These are phyloP conservation scores for Neopipo cinnamomea DNA, from an alignment of 2,113 vertebrate genomes.

Conservation along the genomic window DNA sequence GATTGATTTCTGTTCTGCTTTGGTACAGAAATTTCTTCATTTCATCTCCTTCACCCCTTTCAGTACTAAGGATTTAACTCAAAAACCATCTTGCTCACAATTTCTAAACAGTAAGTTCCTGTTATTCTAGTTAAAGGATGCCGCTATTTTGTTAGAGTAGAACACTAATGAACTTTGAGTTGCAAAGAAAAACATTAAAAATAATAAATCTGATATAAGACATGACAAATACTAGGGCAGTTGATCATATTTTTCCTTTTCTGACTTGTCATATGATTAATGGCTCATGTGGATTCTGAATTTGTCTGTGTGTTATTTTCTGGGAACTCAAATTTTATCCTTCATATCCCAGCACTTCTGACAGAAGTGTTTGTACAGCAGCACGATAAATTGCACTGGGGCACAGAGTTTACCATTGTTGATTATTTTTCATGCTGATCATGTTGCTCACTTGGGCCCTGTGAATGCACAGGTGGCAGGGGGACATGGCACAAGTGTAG, in stretches of 20 bases:
- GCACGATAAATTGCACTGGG: background rate
- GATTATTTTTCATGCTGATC: background rate
- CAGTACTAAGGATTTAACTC: background rate
- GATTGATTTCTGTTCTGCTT: slow-evolving; percentile 6
- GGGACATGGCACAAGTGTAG: background rate
- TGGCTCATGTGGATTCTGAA: background rate
- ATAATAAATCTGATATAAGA: background rate
- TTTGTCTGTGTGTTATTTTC: background rate
- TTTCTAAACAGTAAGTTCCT: background rate
- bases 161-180: background rate
- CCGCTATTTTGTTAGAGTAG: background rate
- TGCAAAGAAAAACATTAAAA: background rate
- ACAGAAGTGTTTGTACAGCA: background rate
- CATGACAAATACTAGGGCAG: background rate
- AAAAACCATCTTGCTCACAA: background rate
- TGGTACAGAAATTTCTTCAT: background rate
- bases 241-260: background rate
- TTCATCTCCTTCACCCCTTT: background rate
- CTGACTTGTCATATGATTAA: background rate
- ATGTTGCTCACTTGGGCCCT: background rate
- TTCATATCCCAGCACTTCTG: background rate
- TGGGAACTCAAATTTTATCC: background rate
- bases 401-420: background rate
- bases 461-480: background rate
- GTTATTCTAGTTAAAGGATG: background rate